Evolutionary conservation across 2,888 invertebrate genomes (phyloP), one percentile per base, ranked within the genome.

Genomic region (Eupithecia vulgata): DNA sequence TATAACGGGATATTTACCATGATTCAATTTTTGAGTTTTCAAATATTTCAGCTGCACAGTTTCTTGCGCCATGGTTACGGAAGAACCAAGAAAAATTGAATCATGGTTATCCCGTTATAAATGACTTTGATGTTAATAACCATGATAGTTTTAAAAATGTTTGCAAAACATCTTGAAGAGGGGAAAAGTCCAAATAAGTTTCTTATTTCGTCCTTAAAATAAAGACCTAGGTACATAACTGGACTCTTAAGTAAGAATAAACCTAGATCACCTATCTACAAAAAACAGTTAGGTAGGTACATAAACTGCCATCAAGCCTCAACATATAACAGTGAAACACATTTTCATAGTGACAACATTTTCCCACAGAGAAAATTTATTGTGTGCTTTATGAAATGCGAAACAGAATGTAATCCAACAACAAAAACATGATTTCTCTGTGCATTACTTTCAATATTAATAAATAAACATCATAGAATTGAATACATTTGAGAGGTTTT

Each of bases 311-410:
- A 57, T 57, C 57, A 57, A 25, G 13, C 13, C 57, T 57, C 57
- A 21, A 25, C 25, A 57, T 13, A 57, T 57, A 21, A 52, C 12
- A 57, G 57, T 57, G 57, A 57, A 57, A 64, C n/a, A n/a, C n/a
- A n/a, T n/a, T n/a, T n/a, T n/a, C n/a, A n/a, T n/a, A n/a, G n/a
- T 21, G 35, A 35, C 10, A 30, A 64, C 21, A 35, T 37, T 62
- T 62, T 62, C 62, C 34, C 62, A 62, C 8, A 10, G 62, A 35
- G 62, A 62, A 62, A 62, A 62, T 61, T 8, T 59, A 59, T 59
- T 62, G 35, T 62, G 35, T 62, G 62, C 62, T 62, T 62, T 34
- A 62, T 62, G 62, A 30, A 61, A 61, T 17, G 61, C 61, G 17
- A 61, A 61, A 34, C 61, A 25, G 5, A 25, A 57, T 10, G 57